These are phyloP conservation scores for Drosophila nigromelanica DNA, from an alignment of 1,140 invertebrate genomes.

Conservation along the genomic window DNA sequence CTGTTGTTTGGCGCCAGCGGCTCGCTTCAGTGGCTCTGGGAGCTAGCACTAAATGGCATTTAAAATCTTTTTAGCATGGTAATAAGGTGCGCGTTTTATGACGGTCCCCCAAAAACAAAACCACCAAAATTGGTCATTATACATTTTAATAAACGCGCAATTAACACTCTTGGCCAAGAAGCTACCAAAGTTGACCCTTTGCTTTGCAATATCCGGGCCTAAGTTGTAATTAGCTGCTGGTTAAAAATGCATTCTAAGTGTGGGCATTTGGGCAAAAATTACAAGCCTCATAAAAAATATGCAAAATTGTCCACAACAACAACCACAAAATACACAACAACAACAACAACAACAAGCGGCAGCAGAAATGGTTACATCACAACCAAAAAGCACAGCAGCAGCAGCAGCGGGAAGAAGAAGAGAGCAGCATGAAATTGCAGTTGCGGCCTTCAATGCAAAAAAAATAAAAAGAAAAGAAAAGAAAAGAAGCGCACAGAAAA, in stretches of 20 bases:
- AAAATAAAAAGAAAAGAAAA: not conserved
- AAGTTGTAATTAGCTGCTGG: not conserved
- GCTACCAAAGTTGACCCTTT: not conserved
- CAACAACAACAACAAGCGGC: conserved; percentile 1
- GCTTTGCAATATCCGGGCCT: not conserved
- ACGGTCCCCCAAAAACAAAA: conserved; percentile 24
- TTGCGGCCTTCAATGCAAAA: conserved; percentile 49
- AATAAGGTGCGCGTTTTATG: conserved; percentile 63
- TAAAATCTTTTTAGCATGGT: conserved; percentile 57
- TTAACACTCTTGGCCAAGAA: conserved; percentile 59
- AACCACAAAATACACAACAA: not conserved
- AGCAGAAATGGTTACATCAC: conserved; percentile 50
- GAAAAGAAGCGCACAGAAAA: conserved; percentile 32
- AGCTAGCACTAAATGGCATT: conserved; percentile 41
- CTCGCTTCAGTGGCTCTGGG: conserved; percentile 59
- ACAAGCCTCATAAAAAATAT: conserved; percentile 51
- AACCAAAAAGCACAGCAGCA: conserved; percentile 3
- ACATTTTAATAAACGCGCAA: conserved; percentile 65
- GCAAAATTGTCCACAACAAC: conserved; percentile 46
- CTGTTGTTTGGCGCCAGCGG: conserved; percentile 1
- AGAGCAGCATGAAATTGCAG: conserved; percentile 51
- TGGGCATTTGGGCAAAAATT: conserved; percentile 7
- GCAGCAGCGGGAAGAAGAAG: conserved; percentile 6
- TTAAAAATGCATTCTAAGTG: conserved; percentile 12
- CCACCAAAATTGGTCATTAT: conserved; percentile 54